Evolutionary conservation across 1,140 invertebrate genomes (phyloP).

Genomic region (Wiebesia pumilae): DNA sequence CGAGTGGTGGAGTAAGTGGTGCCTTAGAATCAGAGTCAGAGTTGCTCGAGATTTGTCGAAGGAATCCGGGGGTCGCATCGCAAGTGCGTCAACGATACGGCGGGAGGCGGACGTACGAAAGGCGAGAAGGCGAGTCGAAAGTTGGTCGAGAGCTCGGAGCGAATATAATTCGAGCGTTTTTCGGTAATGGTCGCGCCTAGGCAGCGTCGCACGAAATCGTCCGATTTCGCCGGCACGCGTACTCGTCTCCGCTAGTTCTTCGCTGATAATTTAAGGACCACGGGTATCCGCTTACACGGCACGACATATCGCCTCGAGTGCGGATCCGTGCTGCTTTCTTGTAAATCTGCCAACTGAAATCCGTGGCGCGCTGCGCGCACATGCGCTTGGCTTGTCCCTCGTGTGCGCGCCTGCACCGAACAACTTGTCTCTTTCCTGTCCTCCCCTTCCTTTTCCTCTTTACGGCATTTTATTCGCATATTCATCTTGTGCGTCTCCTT

Average conservation of each 20-base stretch:
- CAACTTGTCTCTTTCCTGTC: constrained; percentile 37
- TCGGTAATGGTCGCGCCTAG: not conserved
- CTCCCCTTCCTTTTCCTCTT: not conserved
- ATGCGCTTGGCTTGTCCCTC: constrained; percentile 14
- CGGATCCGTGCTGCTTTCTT: not conserved
- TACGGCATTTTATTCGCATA: not conserved
- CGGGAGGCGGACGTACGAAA: no score
- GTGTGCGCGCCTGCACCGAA: constrained; percentile 1
- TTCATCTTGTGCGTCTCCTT: not conserved
- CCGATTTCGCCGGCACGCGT: not conserved
- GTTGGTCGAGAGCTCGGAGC: no score
- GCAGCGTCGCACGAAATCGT: not conserved
- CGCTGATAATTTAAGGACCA: constrained; percentile 35
- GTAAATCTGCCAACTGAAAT: constrained; percentile 6
- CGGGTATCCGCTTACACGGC: constrained; percentile 45
- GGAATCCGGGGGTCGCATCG: no score
- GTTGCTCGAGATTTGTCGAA: no score
- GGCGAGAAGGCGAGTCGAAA: no score
- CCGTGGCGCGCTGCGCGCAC: not conserved
- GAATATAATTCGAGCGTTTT: no score
- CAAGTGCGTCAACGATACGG: no score
- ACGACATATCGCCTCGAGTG: constrained; percentile 17
- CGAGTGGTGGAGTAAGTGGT: no score
- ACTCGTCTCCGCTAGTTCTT: not conserved
- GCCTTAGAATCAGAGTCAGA: no score